Base-by-base conservation (phyloP, 2,113 vertebrate genomes). In the Dromas ardeola region DNA sequence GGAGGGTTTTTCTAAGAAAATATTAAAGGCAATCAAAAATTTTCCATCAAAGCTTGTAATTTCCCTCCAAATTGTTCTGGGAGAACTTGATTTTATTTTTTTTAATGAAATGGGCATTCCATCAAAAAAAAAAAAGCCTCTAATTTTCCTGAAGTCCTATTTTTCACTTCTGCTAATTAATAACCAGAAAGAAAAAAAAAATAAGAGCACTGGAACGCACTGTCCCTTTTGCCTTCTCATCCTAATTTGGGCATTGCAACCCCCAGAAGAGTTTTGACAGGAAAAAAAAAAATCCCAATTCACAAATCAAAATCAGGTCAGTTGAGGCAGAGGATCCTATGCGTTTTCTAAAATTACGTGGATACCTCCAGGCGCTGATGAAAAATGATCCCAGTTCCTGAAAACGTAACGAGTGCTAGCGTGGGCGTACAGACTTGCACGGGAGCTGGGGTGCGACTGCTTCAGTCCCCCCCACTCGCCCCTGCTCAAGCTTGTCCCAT, bases 291-390 rank as follows among this genome's bases (percentile, higher is more conserved):
- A 85, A 73, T 93, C 96, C 90, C 96, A 97, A 93, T 95, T 87
- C 95, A 92, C 94, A 97, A 96, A 96, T 97, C 95, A 97, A 97
- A 97, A 97, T 97, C 92, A 95, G 88, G 95, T 97, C 96, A 96
- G 81, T 49, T 84, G 92, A 96, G 92, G 93, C 23, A 6, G 88
- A 81, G 34, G 65, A 84, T 95, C 73, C 69, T 86, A 61, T 56
- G 79, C 65, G 76, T 92, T 95, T 97, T 95, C 94, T 94, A 95
- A 95, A 97, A 95, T 97, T 95, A 92, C 0, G 40, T 92, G 83
- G 80, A 96, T 96, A 93, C 90, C 96, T 94, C 77, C 95, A 93
- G 96, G 96, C 96, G 0, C 52, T 93, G 71, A 66, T 88, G 88
- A 88, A 93, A 95, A 92, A 90, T 29, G 5, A 96, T 96, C 78